Evolutionary conservation across 2,797 vertebrate species (phyloP), one percentile per base, ranked within the genome.

Genomic region (Crocodylus rhombifer): DNA sequence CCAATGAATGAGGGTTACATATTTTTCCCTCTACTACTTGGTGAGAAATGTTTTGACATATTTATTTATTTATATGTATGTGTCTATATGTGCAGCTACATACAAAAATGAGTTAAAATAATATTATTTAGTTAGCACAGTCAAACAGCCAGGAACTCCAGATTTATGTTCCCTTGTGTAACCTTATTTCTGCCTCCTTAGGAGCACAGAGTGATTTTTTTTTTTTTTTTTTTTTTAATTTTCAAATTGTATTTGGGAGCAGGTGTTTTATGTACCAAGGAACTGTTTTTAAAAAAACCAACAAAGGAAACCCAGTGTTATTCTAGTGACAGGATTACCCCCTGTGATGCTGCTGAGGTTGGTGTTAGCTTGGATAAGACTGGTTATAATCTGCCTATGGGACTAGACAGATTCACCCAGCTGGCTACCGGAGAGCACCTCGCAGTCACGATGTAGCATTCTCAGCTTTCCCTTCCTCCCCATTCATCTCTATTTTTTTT

Each of bases 201-300:
- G 25, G 25, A 73, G 51, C 36, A 73, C 23, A 16, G 51, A 51
- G 14, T 6, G 16, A 60, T 77, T 87, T 88, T 81, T 21, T 28
- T 62, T 62, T 88, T 81, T 21, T 28, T 62, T 62, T 42, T 1
- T 56, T 86, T 89, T 5, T 1, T 25, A 42, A 42, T 42, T 42
- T 51, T 51, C 42, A 51, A 51, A 51, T 51, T 51, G 10, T 51
- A 51, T 51, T 51, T 51, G 42, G 42, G 42, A 51, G 42, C 42
- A 51, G 42, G 10, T 51, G 42, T 51, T 89, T 73, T 69, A 18
- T 21, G 2, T 64, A 33, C 26, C 67, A 18, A 30, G n/a, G 55
- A 55, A 64, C 0, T 0, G 1, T 21, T 51, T 2, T 23, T 60
- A 14, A 12, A 26, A 42, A 42, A 73, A 73, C 16, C 14, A 51